A percentile compares a stretch with the other conserved stretches of the same genome.
These are phyloP conservation scores for Hapalemur alaotrensis DNA, from an alignment of 2,797 vertebrate genomes.

Conservation along the genomic window DNA sequence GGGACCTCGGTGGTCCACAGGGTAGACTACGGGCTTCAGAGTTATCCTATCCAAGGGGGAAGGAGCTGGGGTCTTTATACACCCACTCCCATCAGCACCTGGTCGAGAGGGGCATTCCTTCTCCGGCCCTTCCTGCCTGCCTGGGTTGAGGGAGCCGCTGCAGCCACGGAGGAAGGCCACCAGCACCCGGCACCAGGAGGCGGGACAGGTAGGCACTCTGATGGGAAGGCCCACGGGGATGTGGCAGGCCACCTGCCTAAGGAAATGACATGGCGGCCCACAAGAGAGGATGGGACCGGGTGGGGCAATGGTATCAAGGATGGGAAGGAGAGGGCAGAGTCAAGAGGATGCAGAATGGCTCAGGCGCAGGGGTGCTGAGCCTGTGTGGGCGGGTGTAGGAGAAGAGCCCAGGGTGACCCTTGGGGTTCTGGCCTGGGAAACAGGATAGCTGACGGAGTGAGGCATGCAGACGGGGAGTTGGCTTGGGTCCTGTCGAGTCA, in stretches of 20 bases:
- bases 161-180: neutral
- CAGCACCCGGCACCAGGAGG: neutral
- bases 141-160: neutral
- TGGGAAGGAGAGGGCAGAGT: too few relatives aligned
- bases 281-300: neutral
- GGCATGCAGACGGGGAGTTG: neutral
- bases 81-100: neutral
- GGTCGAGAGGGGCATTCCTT: neutral
- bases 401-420: neutral
- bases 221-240: neutral
- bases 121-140: neutral
- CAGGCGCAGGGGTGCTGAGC: neutral
- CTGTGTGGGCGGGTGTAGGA: neutral
- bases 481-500: neutral
- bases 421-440: neutral
- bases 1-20: neutral
- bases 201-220: accelerated
- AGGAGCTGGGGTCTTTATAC: neutral
- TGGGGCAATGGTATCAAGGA: neutral
- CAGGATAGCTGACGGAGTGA: neutral
- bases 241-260: neutral
- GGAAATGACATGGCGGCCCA: neutral
- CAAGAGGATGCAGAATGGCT: neutral
- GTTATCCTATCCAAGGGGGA: neutral
- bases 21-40: neutral